Conservation (phyloP, 2,113 vertebrate species). For the Melanocharis versteri region DNA sequence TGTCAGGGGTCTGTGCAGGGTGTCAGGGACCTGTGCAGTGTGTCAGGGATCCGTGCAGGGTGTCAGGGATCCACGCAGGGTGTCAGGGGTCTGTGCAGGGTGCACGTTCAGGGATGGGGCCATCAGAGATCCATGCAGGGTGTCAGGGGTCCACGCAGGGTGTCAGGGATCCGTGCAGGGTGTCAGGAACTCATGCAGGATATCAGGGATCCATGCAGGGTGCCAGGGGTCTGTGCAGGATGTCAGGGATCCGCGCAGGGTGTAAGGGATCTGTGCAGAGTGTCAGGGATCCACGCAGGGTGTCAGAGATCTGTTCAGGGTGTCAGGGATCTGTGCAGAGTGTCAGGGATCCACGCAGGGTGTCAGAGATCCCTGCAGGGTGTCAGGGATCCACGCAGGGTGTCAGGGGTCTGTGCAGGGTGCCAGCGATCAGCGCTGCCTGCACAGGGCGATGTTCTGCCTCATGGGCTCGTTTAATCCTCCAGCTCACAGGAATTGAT, state of each 20-base stretch:
- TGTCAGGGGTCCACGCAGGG: fast-evolving
- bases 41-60: neutral
- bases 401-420: no score
- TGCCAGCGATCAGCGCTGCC: neutral
- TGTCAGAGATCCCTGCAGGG: no score
- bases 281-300: neutral
- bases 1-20: neutral
- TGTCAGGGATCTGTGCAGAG: neutral
- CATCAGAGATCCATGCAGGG: fast-evolving
- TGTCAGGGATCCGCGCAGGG: neutral
- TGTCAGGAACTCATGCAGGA: neutral
- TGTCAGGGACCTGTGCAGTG: neutral
- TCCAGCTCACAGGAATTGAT: neutral
- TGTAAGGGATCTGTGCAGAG: neutral
- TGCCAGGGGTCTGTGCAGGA: neutral
- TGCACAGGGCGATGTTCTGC: fast-evolving
- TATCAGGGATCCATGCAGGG: neutral
- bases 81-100: fast-evolving
- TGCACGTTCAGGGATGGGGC: no score
- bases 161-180: neutral
- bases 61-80: neutral
- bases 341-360: neutral
- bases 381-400: no score
- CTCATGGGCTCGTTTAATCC: neutral
- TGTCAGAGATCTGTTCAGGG: no score